Conservation (phyloP, 2,797 vertebrate species). For the Artibeus jamaicensis region DNA sequence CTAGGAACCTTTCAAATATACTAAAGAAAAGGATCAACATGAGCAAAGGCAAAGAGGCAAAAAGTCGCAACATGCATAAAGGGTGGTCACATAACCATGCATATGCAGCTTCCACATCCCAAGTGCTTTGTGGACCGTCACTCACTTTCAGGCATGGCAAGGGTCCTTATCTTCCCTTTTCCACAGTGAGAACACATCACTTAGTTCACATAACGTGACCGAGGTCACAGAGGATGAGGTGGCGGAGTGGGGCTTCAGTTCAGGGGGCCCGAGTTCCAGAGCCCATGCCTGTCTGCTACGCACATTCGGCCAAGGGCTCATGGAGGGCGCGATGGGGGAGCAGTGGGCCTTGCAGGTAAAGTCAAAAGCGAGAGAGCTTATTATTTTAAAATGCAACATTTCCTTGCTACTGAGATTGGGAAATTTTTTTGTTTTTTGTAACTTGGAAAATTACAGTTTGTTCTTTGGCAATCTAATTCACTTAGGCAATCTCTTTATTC, state of each 20-base stretch:
- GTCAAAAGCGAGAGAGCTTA: neutral
- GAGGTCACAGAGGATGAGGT: neutral
- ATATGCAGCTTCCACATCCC: neutral
- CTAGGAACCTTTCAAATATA: neutral
- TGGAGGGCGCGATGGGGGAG: neutral
- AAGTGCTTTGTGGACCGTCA: neutral
- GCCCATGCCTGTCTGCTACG: no score
- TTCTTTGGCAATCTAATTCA: slow-evolving; percentile 4
- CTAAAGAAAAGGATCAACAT: neutral
- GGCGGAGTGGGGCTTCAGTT: neutral
- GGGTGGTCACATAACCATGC: neutral
- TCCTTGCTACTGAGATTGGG: neutral
- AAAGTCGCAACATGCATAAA: neutral
- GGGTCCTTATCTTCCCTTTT: neutral
- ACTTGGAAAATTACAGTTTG: slow-evolving; percentile 16
- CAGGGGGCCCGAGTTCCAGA: neutral
- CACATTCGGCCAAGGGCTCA: neutral
- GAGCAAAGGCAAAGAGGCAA: neutral
- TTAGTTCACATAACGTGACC: neutral
- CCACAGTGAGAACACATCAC: neutral
- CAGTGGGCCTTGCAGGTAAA: neutral
- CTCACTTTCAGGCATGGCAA: neutral
- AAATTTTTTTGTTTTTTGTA: neutral
- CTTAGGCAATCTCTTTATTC: slow-evolving; percentile 17
- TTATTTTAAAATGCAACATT: slow-evolving; percentile 20